Evolutionary conservation across 1,140 invertebrate species (phyloP).

Genomic region (Spodoptera litura): DNA sequence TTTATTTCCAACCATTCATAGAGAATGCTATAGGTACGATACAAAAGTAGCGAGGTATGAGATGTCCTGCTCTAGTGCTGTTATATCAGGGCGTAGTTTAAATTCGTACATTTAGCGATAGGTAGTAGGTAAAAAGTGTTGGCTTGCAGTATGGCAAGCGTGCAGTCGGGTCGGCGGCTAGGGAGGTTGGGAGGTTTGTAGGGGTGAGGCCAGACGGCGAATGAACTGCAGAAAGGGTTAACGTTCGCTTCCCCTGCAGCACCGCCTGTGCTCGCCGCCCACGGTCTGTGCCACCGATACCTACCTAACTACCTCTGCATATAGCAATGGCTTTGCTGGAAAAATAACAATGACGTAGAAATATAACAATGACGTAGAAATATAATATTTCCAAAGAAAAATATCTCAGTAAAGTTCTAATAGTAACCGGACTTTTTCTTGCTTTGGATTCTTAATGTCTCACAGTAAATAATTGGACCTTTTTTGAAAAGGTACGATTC

Average conservation of each 20-base stretch:
- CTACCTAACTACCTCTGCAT: conserved; percentile 49
- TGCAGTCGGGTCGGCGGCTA: conserved; percentile 70
- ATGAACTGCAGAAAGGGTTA: conserved; percentile 86
- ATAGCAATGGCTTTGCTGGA: conserved; percentile 27
- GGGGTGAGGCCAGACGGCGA: conserved; percentile 86
- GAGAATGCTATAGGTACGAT: too few relatives aligned
- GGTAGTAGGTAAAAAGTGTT: conserved; percentile 60
- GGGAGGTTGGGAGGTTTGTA: conserved; percentile 70
- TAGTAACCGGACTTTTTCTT: neutral
- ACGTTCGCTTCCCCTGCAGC: conserved; percentile 82
- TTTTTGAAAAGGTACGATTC: too few relatives aligned
- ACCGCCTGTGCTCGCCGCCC: conserved; percentile 71
- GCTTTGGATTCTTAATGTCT: neutral
- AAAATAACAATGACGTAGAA: conserved; percentile 19
- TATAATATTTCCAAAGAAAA: neutral
- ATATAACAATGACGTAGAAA: neutral
- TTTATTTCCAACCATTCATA: too few relatives aligned
- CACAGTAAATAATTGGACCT: too few relatives aligned
- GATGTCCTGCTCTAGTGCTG: neutral
- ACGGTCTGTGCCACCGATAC: conserved; percentile 64
- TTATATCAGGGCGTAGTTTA: neutral
- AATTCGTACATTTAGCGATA: conserved; percentile 44
- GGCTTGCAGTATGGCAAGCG: conserved; percentile 66
- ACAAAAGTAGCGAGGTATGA: too few relatives aligned
- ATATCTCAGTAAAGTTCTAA: neutral